Evolutionary conservation across 2,113 vertebrate genomes (phyloP), one percentile per base, ranked within the genome.

Genomic region (Proterorhinus semilunaris): DNA sequence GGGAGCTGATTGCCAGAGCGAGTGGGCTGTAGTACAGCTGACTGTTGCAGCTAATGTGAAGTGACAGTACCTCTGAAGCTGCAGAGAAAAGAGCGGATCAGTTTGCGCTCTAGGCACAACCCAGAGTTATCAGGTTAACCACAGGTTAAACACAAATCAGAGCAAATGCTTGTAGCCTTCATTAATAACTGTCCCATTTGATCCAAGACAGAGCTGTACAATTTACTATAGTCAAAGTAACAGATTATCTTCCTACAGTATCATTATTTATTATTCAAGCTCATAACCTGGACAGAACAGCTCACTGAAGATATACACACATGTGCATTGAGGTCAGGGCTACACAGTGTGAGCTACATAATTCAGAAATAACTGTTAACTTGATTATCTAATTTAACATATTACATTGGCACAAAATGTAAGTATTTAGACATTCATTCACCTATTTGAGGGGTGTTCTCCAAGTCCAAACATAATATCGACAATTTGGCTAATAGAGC

Each of bases 11-110:
- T 92, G 88, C 91, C 86, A 91, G 87, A 89, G 83, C 49, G 83
- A 78, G 85, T 74, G 68, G 76, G 69, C 81, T 50, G 68, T 75
- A 85, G 76, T 86, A 72, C 82, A 86, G 86, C 85, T 90, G 87
- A 88, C 87, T 87, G 90, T 81, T 86, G 69, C 82, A 21, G 52
- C 80, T 91, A 85, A 91, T 91, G 82, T 71, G 67, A 92, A 88
- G 84, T 88, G 87, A 92, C 87, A 77, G 87, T 76, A 75, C 81
- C 85, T 87, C 85, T 85, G 87, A 80, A 89, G 83, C 79, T 49
- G 27, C 50, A 65, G 74, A 82, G 71, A 61, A 79, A 76, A 78
- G 63, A 65, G 66, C 74, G 64, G 72, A 80, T 70, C 72, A 4
- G 75, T 88, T 71, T 62, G 50, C 78, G 83, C 85, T 87, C 80